A percentile compares a stretch with the other conserved stretches of the same genome.
Evolutionary conservation across 2,113 vertebrate species (phyloP).

Genomic region (Phaethornis superciliosus): DNA sequence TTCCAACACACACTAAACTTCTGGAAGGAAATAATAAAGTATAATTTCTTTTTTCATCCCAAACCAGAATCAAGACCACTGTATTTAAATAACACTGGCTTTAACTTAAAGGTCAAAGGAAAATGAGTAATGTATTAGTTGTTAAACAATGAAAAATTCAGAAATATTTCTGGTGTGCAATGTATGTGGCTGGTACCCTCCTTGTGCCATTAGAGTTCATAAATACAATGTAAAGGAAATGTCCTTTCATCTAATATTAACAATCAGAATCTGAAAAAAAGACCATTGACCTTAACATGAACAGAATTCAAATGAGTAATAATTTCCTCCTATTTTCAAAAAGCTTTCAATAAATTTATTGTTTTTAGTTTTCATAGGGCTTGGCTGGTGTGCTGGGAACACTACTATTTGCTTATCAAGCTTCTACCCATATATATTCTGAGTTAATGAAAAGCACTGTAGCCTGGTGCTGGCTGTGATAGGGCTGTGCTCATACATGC

Average conservation of each 20-base stretch:
- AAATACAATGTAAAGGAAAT: conserved; percentile 79
- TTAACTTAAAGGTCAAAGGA: conserved; percentile 72
- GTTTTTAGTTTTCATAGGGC: conserved; percentile 61
- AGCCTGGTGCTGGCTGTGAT: conserved; percentile 33
- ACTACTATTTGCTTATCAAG: conserved; percentile 63
- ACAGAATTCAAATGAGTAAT: conserved; percentile 77
- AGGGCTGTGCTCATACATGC: conserved; percentile 52
- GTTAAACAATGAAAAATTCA: conserved; percentile 65
- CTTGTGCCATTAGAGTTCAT: conserved; percentile 65
- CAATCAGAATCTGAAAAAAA: conserved; percentile 70
- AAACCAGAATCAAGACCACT: not conserved
- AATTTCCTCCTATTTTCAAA: conserved; percentile 77
- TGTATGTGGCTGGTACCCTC: conserved; percentile 61
- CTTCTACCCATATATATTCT: conserved; percentile 34
- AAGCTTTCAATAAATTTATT: conserved; percentile 74
- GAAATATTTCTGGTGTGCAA: conserved; percentile 62
- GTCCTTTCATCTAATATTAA: conserved; percentile 78
- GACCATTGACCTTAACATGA: conserved; percentile 66
- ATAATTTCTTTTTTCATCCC: not conserved
- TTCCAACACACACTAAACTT: not conserved
- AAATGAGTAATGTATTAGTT: conserved; percentile 69
- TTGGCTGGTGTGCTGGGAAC: conserved; percentile 72
- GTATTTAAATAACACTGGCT: conserved; percentile 35
- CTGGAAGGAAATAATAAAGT: not conserved
- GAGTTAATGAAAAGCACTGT: conserved; percentile 43